These are phyloP conservation scores for Aphrophora alni DNA, from an alignment of 2,888 invertebrate species.

Conservation along the genomic window DNA sequence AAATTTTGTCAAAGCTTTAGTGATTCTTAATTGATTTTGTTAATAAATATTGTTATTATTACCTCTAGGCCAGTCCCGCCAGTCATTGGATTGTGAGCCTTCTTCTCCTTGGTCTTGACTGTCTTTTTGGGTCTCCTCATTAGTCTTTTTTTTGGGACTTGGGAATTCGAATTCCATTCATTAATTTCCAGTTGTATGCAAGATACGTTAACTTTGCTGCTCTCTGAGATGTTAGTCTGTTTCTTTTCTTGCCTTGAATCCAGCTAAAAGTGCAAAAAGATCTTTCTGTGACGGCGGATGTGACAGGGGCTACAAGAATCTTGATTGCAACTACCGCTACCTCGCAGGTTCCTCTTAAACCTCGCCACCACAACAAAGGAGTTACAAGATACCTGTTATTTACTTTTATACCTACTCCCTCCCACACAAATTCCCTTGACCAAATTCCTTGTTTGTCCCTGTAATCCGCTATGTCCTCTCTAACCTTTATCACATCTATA, in stretches of 20 bases:
- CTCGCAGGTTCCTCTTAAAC: too few relatives aligned
- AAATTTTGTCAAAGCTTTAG: constrained; percentile 18
- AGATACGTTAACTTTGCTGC: constrained; percentile 44
- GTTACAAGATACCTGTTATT: too few relatives aligned
- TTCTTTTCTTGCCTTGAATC: constrained; percentile 50
- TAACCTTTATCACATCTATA: too few relatives aligned
- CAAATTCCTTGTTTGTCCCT: too few relatives aligned
- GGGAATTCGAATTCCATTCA: constrained; percentile 8
- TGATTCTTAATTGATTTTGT: constrained; percentile 15
- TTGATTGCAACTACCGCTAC: constrained; percentile 22
- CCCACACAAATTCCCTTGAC: too few relatives aligned
- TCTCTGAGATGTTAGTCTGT: constrained; percentile 47
- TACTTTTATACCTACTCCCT: too few relatives aligned
- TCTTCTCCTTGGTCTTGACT: constrained; percentile 26
- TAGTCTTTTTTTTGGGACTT: constrained; percentile 10
- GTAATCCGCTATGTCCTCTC: too few relatives aligned
- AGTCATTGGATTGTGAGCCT: constrained; percentile 12
- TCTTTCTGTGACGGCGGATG: constrained; percentile 48
- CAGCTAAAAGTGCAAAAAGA: constrained; percentile 50
- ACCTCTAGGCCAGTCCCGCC: not conserved
- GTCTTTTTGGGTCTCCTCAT: constrained; percentile 9
- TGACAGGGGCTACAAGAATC: constrained; percentile 26
- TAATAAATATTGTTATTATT: constrained; percentile 26
- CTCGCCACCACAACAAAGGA: constrained; percentile 28
- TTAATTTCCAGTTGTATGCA: constrained; percentile 22